Percentiles rank a stretch among this genome's conserved stretches.
These are phyloP conservation scores for Sparus aurata DNA, from an alignment of 2,797 vertebrate species.

Conservation along the genomic window DNA sequence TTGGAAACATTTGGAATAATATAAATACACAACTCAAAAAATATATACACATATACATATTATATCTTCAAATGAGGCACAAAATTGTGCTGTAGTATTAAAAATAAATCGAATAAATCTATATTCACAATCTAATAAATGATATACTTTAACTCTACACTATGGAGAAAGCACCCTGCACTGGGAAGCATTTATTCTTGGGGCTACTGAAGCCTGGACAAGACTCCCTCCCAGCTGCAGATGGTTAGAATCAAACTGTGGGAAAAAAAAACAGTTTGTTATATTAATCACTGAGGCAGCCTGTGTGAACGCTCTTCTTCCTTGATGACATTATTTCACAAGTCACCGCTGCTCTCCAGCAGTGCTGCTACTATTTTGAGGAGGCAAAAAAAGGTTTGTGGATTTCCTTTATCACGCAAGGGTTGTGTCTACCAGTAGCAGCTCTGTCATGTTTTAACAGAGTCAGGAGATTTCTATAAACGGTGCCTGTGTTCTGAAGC, in stretches of 20 bases:
- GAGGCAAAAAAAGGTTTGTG: constrained; percentile 21
- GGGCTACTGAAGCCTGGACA: not conserved
- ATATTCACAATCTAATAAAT: constrained; percentile 7
- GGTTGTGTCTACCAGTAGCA: constrained; percentile 8
- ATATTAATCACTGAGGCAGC: constrained; percentile 57
- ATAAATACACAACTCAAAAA: too few relatives aligned
- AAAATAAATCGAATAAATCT: too few relatives aligned
- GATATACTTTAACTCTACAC: not conserved
- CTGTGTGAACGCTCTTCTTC: constrained; percentile 26
- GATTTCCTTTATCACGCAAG: constrained; percentile 37
- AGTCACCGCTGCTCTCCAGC: constrained; percentile 33
- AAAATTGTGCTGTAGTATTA: not conserved
- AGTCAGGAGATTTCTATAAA: constrained; percentile 24
- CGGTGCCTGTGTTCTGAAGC: constrained; percentile 1
- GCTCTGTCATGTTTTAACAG: constrained; percentile 18
- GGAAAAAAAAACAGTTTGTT: constrained; percentile 50
- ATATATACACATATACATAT: too few relatives aligned
- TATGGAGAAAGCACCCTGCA: too few relatives aligned
- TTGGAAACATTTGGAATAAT: too few relatives aligned
- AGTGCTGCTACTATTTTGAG: constrained; percentile 31
- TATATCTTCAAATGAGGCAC: not conserved
- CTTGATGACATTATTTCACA: constrained; percentile 52
- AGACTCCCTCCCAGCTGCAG: constrained; percentile 9
- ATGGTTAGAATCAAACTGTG: constrained; percentile 60
- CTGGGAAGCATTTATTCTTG: not conserved